Evolutionary conservation across 2,888 invertebrate species (phyloP).

Genomic region (Platypus cylindrus): DNA sequence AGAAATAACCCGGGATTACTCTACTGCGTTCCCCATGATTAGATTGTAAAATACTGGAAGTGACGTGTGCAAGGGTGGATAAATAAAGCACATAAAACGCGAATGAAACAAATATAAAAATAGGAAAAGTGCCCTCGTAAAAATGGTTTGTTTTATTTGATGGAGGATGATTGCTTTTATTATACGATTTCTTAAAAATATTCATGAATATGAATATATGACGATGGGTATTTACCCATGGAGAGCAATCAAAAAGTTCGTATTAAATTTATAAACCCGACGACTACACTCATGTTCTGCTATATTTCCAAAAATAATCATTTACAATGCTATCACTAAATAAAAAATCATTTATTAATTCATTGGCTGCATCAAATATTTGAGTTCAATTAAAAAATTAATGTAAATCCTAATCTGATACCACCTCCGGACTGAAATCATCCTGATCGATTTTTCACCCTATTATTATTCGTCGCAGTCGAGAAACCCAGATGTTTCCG

Average conservation of each 20-base stretch:
- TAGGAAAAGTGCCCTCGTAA: constrained; percentile 35
- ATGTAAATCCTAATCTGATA: constrained; percentile 9
- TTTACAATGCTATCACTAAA: too few species aligned
- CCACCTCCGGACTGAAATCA: constrained; percentile 10
- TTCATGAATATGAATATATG: too few species aligned
- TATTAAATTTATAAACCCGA: too few species aligned
- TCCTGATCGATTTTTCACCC: constrained; percentile 16
- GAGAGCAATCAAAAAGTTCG: too few species aligned
- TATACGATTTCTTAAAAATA: too few species aligned
- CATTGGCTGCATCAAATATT: too few species aligned
- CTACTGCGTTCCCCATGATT: constrained; percentile 41
- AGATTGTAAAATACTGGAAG: constrained; percentile 43
- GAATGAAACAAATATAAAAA: constrained; percentile 40
- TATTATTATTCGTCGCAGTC: constrained; percentile 13
- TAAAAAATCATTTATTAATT: too few species aligned
- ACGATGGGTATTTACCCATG: too few species aligned
- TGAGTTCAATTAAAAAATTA: constrained; percentile 15
- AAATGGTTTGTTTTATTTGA: constrained; percentile 22
- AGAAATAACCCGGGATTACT: constrained; percentile 40
- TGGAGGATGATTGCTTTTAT: too few species aligned
- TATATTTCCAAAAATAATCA: too few species aligned
- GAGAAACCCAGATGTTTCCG: constrained; percentile 31
- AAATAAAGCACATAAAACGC: constrained; percentile 40
- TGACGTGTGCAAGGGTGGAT: constrained; percentile 40
- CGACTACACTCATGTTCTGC: too few species aligned